Conservation (phyloP, 2,113 vertebrate genomes). For the Naja naja region DNA sequence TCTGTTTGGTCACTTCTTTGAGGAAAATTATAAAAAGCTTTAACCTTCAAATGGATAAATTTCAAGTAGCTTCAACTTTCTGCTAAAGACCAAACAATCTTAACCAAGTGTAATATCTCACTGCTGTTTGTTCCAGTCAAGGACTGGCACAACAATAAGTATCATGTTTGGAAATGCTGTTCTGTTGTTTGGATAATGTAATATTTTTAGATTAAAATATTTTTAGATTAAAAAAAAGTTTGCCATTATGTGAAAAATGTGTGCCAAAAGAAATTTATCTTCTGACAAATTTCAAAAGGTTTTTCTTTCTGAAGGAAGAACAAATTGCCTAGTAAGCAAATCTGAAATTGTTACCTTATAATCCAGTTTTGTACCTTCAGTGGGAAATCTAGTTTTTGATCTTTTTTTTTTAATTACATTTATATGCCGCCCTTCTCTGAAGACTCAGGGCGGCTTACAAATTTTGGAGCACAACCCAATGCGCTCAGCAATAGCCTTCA, state of each 20-base stretch:
- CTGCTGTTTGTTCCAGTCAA: not conserved
- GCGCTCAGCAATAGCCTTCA: no score
- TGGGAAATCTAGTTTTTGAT: not conserved
- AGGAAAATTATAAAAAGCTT: not conserved
- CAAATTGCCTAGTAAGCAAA: not conserved
- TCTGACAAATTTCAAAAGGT: not conserved
- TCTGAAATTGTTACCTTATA: not conserved
- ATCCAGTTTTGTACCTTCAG: not conserved
- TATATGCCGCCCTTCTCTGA: no score
- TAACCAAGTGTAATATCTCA: not conserved
- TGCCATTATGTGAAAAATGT: not conserved
- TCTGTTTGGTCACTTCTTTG: not conserved
- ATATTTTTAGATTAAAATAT: not conserved
- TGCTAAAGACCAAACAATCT: not conserved
- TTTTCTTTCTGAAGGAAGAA: not conserved
- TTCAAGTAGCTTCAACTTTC: not conserved
- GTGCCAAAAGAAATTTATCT: not conserved
- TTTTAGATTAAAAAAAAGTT: not conserved
- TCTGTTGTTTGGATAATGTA: not conserved
- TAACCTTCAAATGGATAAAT: not conserved
- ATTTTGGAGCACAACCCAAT: no score
- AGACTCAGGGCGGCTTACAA: no score
- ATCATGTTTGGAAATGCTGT: not conserved
- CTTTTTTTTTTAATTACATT: no score
- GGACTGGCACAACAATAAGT: not conserved